Percentiles rank a stretch among this genome's conserved stretches.
Conservation (phyloP, 2,888 invertebrate species). For the Flexamia atlantica region DNA sequence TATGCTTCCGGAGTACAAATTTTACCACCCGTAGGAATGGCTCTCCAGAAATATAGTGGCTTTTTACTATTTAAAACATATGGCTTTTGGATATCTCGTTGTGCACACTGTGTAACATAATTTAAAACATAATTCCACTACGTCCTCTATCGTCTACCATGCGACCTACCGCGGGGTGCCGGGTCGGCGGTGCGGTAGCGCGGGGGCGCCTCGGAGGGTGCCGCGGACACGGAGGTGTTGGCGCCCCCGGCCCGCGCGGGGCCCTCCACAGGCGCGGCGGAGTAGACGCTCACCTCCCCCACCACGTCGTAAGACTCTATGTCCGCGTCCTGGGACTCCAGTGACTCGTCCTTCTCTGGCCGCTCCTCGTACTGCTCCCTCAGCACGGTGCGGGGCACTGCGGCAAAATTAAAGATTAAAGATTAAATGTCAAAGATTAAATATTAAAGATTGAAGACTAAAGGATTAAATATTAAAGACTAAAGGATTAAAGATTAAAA, state of each 20-base stretch:
- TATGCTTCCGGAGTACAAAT: no score
- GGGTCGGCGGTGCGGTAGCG: slow-evolving; percentile 46
- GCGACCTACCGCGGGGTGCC: slow-evolving; percentile 16
- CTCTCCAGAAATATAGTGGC: no score
- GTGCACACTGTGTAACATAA: no score
- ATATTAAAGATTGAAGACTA: no score
- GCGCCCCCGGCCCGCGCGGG: not conserved
- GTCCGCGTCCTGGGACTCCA: slow-evolving; percentile 74
- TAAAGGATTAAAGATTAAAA: no score
- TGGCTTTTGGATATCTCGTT: no score
- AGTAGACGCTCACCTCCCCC: slow-evolving; percentile 78
- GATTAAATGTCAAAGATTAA: no score
- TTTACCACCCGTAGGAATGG: no score
- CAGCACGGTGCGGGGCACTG: slow-evolving; percentile 90
- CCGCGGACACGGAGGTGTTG: not conserved
- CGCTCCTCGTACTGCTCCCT: slow-evolving; percentile 90
- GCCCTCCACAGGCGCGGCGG: slow-evolving; percentile 73
- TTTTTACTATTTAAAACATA: no score
- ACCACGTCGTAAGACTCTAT: slow-evolving; percentile 75
- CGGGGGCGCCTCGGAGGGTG: slow-evolving; percentile 49
- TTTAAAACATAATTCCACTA: no score
- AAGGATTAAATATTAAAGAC: no score
- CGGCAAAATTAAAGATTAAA: slow-evolving; percentile 68
- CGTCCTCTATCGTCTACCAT: no score
- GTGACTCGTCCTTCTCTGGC: slow-evolving; percentile 86